Conservation (phyloP, 2,797 vertebrate species). For the Pristis pectinata region DNA sequence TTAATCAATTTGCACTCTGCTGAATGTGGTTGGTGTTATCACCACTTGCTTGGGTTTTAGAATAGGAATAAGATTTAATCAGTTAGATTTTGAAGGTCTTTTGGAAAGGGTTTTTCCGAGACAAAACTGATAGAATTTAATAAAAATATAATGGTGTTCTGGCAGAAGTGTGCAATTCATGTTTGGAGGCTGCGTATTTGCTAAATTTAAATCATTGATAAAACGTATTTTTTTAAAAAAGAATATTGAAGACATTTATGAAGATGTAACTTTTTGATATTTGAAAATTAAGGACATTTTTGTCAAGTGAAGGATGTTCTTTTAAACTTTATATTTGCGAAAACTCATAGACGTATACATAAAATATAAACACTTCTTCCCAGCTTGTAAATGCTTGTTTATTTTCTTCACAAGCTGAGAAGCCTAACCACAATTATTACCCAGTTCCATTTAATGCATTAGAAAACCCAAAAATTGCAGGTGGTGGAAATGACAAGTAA, state of each 20-base stretch:
- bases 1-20: slow-evolving; percentile 88
- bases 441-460: not conserved
- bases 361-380: not conserved
- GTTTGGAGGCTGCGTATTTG: not conserved
- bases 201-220: not conserved
- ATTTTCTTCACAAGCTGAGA: not conserved
- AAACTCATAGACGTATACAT: not conserved
- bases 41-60: slow-evolving; percentile 61
- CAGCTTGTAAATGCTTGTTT: not conserved
- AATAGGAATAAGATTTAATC: slow-evolving; percentile 80
- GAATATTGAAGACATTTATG: not conserved
- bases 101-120: slow-evolving; percentile 45
- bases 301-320: not conserved
- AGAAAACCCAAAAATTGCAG: too few species aligned
- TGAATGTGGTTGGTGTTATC: slow-evolving; percentile 78
- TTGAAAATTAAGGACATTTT: not conserved
- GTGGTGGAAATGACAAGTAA: too few species aligned
- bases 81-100: slow-evolving; percentile 69
- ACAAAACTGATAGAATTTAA: slow-evolving; percentile 66
- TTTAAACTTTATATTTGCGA: not conserved
- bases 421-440: not conserved
- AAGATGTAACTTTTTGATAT: not conserved
- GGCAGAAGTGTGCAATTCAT: not conserved
- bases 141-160: slow-evolving; percentile 51
- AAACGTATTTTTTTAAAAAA: not conserved